Conservation (phyloP, 2,113 vertebrate genomes). For the Orientallactaga bullata region DNA sequence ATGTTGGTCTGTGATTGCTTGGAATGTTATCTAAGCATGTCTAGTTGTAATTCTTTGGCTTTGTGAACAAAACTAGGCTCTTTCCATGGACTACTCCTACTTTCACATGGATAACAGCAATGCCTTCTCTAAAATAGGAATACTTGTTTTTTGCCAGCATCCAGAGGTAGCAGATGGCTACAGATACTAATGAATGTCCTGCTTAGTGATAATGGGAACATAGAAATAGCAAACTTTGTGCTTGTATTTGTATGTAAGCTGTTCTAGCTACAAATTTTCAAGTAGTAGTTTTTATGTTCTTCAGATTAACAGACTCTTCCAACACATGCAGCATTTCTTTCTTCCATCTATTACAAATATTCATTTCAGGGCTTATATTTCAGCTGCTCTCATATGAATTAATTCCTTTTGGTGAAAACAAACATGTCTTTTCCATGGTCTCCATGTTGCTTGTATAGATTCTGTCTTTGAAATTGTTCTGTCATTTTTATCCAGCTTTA, state of each 20-base stretch:
- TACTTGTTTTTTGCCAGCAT: neutral
- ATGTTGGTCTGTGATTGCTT: neutral
- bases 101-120: neutral
- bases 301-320: neutral
- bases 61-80: neutral
- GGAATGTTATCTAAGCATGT: neutral
- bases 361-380: neutral
- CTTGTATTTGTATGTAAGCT: neutral
- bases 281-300: constrained; percentile 29
- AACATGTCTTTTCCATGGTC: neutral
- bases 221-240: neutral
- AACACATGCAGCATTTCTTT: neutral
- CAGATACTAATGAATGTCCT: neutral
- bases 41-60: neutral
- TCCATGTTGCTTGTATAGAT: neutral
- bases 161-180: neutral
- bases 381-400: neutral
- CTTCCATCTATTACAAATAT: constrained; percentile 13
- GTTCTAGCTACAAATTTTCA: neutral
- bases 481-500: constrained; percentile 18
- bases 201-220: neutral
- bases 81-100: neutral
- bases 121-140: neutral
- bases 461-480: constrained; percentile 38
- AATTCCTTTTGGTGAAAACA: constrained; percentile 32